Conservation (phyloP, 2,113 vertebrate genomes). For the Sigmodon hispidus region DNA sequence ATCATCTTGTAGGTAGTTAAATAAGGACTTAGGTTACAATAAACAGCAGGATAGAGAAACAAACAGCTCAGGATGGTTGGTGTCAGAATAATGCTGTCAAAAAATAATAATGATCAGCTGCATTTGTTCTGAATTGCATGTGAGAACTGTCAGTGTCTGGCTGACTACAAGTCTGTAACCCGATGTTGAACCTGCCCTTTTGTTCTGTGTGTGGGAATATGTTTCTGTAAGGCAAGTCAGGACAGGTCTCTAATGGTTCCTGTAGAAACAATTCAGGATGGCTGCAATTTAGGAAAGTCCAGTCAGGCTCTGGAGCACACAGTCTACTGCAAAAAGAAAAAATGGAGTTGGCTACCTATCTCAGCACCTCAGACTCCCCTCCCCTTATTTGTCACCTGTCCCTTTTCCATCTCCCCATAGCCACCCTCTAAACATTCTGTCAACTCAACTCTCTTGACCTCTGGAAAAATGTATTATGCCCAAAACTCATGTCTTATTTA, state of each 20-base stretch:
- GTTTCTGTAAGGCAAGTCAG: conserved; percentile 82
- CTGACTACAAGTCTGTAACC: conserved; percentile 83
- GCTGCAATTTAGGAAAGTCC: conserved; percentile 80
- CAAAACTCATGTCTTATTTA: conserved; percentile 53
- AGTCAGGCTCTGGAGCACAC: not conserved
- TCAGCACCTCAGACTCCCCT: not conserved
- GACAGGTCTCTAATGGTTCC: conserved; percentile 80
- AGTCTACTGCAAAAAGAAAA: not conserved
- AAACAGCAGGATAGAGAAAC: conserved; percentile 6
- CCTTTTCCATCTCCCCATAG: not conserved
- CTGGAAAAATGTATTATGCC: conserved; percentile 41
- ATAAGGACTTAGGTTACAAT: not conserved
- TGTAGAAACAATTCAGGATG: conserved; percentile 75
- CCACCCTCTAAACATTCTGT: not conserved
- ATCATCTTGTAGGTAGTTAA: not conserved
- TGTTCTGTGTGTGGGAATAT: conserved; percentile 83
- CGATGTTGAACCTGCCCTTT: conserved; percentile 81
- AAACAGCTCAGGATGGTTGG: not conserved
- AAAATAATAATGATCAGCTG: conserved; percentile 9
- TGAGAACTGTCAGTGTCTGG: conserved; percentile 77
- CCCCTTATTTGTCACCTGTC: not conserved
- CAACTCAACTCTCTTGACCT: not conserved
- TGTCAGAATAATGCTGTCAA: not conserved
- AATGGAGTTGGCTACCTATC: accelerated
- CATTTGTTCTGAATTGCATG: conserved; percentile 38